These are phyloP conservation scores for Crossaster papposus DNA, from an alignment of 53 echinoderm and acorn worm species.

Conservation along the genomic window DNA sequence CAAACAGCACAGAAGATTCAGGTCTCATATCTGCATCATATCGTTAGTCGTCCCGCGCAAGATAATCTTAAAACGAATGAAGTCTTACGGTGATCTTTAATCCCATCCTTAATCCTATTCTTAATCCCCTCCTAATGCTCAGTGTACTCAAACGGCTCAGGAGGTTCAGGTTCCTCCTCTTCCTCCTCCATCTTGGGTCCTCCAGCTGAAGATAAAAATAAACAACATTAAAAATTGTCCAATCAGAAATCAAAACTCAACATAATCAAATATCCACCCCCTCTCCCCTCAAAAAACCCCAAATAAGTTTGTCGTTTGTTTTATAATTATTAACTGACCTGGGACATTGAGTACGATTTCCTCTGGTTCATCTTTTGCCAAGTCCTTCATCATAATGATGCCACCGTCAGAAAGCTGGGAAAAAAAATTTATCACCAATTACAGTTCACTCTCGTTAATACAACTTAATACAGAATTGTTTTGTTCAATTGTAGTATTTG, in stretches of 20 bases:
- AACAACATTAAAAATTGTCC: neutral
- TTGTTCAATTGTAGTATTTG: no score
- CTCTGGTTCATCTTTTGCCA: slow-evolving; percentile 68
- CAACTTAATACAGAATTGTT: neutral
- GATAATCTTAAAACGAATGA: neutral
- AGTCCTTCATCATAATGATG: slow-evolving; percentile 82
- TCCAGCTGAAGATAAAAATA: slow-evolving; percentile 67
- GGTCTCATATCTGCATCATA: no score
- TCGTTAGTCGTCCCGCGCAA: neutral
- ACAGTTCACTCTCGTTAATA: neutral
- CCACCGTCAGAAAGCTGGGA: slow-evolving; percentile 82
- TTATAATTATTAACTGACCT: slow-evolving; percentile 63
- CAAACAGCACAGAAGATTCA: slow-evolving; percentile 93
- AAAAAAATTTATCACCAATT: neutral
- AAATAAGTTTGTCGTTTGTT: no score
- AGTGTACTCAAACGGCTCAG: slow-evolving; percentile 93
- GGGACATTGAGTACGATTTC: slow-evolving; percentile 77
- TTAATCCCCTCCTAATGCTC: slow-evolving; percentile 63
- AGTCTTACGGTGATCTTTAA: neutral
- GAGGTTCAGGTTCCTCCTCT: slow-evolving; percentile 95
- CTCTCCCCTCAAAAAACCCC: no score
- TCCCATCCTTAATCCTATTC: slow-evolving; percentile 60
- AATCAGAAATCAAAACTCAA: neutral
- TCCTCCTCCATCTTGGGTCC: slow-evolving; percentile 94
- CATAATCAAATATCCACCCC: neutral